Evolutionary conservation across 2,888 invertebrate species (phyloP).

Genomic region (Anthrax anthrax): DNA sequence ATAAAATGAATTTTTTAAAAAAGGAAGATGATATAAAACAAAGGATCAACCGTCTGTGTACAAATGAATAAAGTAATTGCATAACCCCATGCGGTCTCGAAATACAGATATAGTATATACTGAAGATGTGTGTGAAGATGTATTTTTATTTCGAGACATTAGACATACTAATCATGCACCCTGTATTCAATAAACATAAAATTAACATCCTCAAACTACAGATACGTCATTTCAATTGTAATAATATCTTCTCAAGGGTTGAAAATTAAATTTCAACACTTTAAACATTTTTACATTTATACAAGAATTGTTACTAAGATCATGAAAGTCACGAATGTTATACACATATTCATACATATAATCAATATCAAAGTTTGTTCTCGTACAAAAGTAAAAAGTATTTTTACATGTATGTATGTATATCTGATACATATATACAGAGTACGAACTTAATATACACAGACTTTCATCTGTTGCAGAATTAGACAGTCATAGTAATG

Average conservation of each 20-base stretch:
- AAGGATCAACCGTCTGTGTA: no score
- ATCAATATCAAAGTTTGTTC: no score
- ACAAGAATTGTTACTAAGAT: background rate
- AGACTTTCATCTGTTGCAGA: background rate
- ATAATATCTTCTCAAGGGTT: background rate
- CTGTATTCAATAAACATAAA: conserved; percentile 2
- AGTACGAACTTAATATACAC: no score
- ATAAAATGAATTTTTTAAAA: no score
- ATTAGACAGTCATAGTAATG: no score
- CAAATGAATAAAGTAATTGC: conserved; percentile 11
- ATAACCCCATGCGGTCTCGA: conserved; percentile 10
- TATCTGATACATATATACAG: background rate
- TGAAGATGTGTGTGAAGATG: no score
- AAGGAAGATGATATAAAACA: no score
- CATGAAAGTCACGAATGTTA: background rate
- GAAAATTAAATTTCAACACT: conserved; percentile 8
- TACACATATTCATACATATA: background rate
- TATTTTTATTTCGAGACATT: no score
- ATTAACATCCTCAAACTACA: conserved; percentile 5
- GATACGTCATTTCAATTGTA: conserved; percentile 2
- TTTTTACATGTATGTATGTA: background rate
- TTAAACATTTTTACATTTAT: background rate
- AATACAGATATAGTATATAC: no score
- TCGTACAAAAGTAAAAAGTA: no score
- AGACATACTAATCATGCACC: background rate